phyloP scores from a whole-genome alignment of 2,888 invertebrate species.

The Aricia artaxerxes region DNA sequence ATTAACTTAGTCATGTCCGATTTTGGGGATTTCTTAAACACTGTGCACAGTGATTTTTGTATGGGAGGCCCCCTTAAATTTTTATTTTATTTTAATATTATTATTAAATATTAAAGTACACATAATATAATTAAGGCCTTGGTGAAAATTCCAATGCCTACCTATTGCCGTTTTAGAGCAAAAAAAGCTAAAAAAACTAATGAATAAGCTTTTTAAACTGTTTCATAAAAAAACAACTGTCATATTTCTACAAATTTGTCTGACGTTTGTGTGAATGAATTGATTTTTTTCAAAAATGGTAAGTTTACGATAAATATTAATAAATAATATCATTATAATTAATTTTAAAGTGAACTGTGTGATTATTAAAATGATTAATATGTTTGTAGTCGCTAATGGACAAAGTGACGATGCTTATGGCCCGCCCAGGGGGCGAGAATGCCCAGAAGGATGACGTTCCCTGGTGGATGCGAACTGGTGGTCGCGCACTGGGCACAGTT shows the following conservation, averaged over 20 bases:
- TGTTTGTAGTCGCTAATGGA: slow-evolving; percentile 86
- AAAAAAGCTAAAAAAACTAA: too few species aligned
- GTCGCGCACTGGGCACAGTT: slow-evolving; percentile 89
- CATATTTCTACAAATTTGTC: slow-evolving; percentile 27
- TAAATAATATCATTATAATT: slow-evolving; percentile 46
- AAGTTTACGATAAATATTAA: slow-evolving; percentile 47
- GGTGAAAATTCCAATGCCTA: too few species aligned
- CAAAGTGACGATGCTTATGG: slow-evolving; percentile 89
- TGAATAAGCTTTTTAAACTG: too few species aligned
- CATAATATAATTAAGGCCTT: too few species aligned
- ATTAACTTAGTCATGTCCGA: too few species aligned
- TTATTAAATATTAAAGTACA: too few species aligned
- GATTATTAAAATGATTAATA: slow-evolving; percentile 49
- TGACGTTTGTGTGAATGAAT: slow-evolving; percentile 71
- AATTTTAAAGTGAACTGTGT: neutral
- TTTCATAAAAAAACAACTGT: slow-evolving; percentile 14
- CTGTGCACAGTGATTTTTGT: too few species aligned
- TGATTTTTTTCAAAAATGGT: slow-evolving; percentile 77
- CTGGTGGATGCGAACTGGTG: slow-evolving; percentile 94
- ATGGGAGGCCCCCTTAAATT: too few species aligned
- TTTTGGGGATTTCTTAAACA: too few species aligned
- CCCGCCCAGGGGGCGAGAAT: slow-evolving; percentile 89
- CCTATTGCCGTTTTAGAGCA: too few species aligned
- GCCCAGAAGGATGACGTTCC: slow-evolving; percentile 90
- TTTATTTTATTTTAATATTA: too few species aligned